Conservation (phyloP, 2,797 vertebrate species). For the Helarctos malayanus region DNA sequence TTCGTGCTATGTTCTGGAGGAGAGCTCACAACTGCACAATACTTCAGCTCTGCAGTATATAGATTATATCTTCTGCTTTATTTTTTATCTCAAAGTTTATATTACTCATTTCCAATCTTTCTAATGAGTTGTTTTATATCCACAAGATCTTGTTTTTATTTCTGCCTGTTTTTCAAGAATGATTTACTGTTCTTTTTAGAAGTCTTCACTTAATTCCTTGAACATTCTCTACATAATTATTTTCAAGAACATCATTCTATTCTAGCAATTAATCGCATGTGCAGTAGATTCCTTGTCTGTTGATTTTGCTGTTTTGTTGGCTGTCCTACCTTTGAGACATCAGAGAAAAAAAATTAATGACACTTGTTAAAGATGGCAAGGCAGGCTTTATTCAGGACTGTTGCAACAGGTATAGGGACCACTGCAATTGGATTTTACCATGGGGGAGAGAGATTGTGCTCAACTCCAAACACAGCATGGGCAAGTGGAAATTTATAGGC, state of each 20-base stretch:
- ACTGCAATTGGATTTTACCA: neutral
- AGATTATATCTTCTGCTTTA: neutral
- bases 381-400: neutral
- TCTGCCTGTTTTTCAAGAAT: neutral
- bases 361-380: neutral
- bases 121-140: neutral
- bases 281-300: neutral
- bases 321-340: too few relatives aligned
- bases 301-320: neutral
- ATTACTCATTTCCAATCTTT: constrained; percentile 25
- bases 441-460: neutral
- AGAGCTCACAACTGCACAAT: neutral
- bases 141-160: neutral
- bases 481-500: neutral
- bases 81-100: neutral
- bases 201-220: neutral
- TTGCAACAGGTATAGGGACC: neutral
- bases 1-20: constrained; percentile 15
- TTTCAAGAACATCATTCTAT: neutral
- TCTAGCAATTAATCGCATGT: neutral
- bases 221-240: neutral
- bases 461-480: neutral
- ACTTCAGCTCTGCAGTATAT: neutral
- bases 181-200: neutral
- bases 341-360: neutral